phyloP scores from a whole-genome alignment of 2,888 invertebrate species.

The Leptura quadrifasciata region DNA sequence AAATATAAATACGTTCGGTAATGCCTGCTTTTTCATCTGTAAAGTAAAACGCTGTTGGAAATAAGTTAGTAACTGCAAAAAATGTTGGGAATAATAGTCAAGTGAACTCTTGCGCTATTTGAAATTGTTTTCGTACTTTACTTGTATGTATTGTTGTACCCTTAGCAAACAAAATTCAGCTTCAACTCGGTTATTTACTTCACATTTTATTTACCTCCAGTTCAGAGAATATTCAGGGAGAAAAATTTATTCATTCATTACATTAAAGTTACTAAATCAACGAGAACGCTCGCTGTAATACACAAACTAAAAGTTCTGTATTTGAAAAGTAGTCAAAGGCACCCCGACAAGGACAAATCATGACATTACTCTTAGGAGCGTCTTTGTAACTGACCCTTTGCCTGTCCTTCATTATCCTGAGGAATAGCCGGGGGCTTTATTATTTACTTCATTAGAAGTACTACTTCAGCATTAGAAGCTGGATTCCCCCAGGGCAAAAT shows the following conservation, averaged over 20 bases:
- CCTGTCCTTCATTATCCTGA: conserved; percentile 62
- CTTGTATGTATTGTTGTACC: background rate
- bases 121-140: background rate
- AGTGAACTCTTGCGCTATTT: background rate
- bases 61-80: background rate
- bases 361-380: conserved; percentile 59
- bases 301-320: conserved; percentile 38
- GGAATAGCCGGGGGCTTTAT: conserved; percentile 53
- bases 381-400: conserved; percentile 59
- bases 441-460: conserved; percentile 60
- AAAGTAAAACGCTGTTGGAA: background rate
- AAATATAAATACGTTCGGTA: no score
- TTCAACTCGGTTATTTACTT: background rate
- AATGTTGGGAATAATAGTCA: background rate
- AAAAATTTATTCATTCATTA: conserved; percentile 28
- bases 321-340: conserved; percentile 48
- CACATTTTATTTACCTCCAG: conserved; percentile 15
- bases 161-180: background rate
- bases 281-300: conserved; percentile 46
- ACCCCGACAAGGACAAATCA: conserved; percentile 59
- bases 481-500: background rate
- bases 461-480: conserved; percentile 43
- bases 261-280: conserved; percentile 50
- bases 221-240: conserved; percentile 14
- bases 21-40: background rate